phyloP scores from a whole-genome alignment of 2,797 vertebrate species.

The Bryconaethiops microstoma region DNA sequence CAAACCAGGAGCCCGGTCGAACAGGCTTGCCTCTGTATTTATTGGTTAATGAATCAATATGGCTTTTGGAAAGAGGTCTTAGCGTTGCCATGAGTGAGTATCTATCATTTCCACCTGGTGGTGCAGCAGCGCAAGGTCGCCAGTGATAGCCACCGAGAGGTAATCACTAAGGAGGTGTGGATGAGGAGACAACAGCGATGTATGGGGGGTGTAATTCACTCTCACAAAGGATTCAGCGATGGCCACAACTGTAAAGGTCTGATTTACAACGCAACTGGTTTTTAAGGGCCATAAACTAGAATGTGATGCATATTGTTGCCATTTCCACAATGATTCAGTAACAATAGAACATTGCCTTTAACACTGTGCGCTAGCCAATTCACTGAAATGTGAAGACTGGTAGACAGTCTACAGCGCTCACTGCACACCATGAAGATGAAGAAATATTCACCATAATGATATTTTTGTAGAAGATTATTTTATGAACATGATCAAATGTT shows the following conservation, averaged over 20 bases:
- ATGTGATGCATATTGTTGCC: constrained; percentile 66
- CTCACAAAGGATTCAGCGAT: constrained; percentile 68
- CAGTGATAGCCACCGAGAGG: constrained; percentile 69
- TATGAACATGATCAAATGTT: no score
- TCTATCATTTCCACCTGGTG: constrained; percentile 80
- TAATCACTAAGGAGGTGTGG: constrained; percentile 46
- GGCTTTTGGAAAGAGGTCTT: constrained; percentile 65
- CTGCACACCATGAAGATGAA: not conserved
- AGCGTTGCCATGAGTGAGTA: constrained; percentile 70
- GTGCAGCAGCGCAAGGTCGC: constrained; percentile 73
- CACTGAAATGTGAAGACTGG: constrained; percentile 52
- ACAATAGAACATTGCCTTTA: constrained; percentile 67
- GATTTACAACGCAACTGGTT: constrained; percentile 70
- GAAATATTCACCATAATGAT: not conserved
- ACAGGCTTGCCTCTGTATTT: constrained; percentile 80
- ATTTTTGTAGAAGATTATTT: no score
- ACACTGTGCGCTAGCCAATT: constrained; percentile 70
- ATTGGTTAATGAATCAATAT: constrained; percentile 80
- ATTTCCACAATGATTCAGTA: constrained; percentile 71
- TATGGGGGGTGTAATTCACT: constrained; percentile 74
- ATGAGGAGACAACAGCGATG: constrained; percentile 67
- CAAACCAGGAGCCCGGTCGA: constrained; percentile 56
- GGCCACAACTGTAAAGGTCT: constrained; percentile 73
- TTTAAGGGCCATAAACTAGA: constrained; percentile 70
- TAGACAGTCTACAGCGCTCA: not conserved